These are phyloP conservation scores for Melieria omissa DNA, from an alignment of 2,888 invertebrate genomes.

Conservation along the genomic window DNA sequence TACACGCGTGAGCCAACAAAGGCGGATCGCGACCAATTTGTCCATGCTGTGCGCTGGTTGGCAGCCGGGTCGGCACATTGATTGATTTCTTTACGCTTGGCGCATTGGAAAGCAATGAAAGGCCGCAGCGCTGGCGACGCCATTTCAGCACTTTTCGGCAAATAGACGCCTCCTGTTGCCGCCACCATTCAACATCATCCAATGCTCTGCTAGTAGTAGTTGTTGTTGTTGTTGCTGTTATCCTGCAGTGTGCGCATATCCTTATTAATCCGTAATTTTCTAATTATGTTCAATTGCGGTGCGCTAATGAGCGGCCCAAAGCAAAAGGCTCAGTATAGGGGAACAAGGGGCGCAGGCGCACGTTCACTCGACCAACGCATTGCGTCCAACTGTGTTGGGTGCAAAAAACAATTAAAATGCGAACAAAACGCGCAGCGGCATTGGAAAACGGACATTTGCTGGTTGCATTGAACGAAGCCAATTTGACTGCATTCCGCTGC, in stretches of 20 bases:
- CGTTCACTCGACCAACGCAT: not conserved
- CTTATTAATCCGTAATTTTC: slow-evolving; percentile 40
- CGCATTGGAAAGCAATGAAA: slow-evolving; percentile 4
- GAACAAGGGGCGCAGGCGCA: slow-evolving; percentile 7
- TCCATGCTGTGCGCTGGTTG: too few species aligned
- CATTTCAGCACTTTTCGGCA: slow-evolving; percentile 35
- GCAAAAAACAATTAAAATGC: not conserved
- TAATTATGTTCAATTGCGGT: slow-evolving; percentile 43
- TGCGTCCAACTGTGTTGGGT: not conserved
- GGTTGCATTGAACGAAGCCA: not conserved
- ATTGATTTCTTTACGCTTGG: slow-evolving; percentile 37
- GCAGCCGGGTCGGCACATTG: slow-evolving; percentile 40
- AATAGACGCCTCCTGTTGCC: slow-evolving; percentile 25
- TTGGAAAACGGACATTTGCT: not conserved
- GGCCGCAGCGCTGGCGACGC: slow-evolving; percentile 21
- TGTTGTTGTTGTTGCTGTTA: not conserved
- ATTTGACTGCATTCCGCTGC: too few species aligned
- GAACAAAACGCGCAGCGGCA: not conserved
- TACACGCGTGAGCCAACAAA: too few species aligned
- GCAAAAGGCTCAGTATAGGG: not conserved
- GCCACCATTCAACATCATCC: slow-evolving; percentile 13
- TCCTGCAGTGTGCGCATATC: slow-evolving; percentile 11
- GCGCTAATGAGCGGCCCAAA: slow-evolving; percentile 36
- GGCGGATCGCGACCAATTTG: too few species aligned
- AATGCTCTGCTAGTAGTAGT: not conserved